Evolutionary conservation across 2,113 vertebrate species (phyloP), one percentile per base, ranked within the genome.

Genomic region (Hucho hucho): DNA sequence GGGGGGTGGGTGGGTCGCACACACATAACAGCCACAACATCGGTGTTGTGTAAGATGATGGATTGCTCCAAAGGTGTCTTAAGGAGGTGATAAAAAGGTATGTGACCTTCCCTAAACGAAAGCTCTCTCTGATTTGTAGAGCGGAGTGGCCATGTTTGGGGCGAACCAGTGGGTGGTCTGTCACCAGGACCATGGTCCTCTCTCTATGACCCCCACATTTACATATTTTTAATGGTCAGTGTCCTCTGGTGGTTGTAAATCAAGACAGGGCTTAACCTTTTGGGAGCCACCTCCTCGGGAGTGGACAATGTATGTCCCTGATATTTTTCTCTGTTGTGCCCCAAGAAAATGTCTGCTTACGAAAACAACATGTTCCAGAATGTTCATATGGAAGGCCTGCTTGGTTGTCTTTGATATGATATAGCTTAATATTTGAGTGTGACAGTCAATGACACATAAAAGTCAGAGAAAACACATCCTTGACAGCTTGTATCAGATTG

Each of bases 31-130:
- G 64, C 66, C 14, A 79, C 75, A 75, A 43, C 78, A 29, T 7
- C 7, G 11, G n/a, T 12, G 70, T 92, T 84, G 80, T 79, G 78
- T 74, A 76, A 75, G 82, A 81, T 56, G 72, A 90, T 84, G 75
- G 76, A 90, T 77, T 75, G 72, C 84, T 89, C 81, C 72, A 79
- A 87, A 81, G 84, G 79, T 70, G 75, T 88, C 86, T 86, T 90
- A 83, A 85, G 84, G 75, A 89, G 88, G 85, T 85, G 88, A 91
- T 91, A 91, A 91, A 92, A 92, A 89, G 87, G 90, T 88, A 86
- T 88, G 68, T 89, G 89, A 90, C 92, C 90, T 87, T 85, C 82
- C 76, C 79, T 47, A 86, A 90, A 92, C 86, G 81, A 92, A 93
- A 90, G 79, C 80, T 24, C 76, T 77, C 73, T 84, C 66, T 81